Percentiles rank a stretch among this genome's conserved stretches.
phyloP scores from a whole-genome alignment of 2,888 invertebrate species.

The Romanomermis culicivorax region DNA sequence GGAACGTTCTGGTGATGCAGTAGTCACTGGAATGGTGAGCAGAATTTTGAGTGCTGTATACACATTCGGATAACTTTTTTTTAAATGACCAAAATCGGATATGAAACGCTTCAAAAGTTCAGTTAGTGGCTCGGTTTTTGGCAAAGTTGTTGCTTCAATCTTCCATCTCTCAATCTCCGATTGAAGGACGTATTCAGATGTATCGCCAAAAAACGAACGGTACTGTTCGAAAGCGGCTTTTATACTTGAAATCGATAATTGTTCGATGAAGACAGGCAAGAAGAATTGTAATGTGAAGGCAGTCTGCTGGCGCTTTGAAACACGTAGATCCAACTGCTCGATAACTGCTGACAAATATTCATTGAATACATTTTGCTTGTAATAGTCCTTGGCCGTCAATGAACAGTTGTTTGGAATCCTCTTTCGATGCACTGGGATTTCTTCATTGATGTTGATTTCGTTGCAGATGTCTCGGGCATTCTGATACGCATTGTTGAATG shows the following conservation, averaged over 20 bases:
- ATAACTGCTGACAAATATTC: neutral
- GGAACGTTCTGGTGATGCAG: neutral
- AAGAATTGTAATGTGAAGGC: neutral
- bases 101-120: neutral
- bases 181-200: neutral
- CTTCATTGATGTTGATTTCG: too few species aligned
- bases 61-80: neutral
- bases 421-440: too few species aligned
- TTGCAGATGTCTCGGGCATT: too few species aligned
- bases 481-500: too few species aligned
- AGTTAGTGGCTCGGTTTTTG: neutral
- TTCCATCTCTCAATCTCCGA: neutral
- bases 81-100: neutral
- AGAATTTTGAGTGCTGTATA: neutral
- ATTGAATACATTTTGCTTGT: neutral
- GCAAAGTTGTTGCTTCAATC: neutral
- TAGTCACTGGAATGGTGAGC: neutral
- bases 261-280: neutral
- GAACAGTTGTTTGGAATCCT: too few species aligned
- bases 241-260: neutral
- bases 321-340: neutral
- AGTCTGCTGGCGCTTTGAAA: neutral
- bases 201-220: neutral
- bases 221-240: neutral
- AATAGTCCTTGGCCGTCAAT: too few species aligned